Conservation (phyloP, 2,888 invertebrate genomes). For the Teinopalpus imperialis region DNA sequence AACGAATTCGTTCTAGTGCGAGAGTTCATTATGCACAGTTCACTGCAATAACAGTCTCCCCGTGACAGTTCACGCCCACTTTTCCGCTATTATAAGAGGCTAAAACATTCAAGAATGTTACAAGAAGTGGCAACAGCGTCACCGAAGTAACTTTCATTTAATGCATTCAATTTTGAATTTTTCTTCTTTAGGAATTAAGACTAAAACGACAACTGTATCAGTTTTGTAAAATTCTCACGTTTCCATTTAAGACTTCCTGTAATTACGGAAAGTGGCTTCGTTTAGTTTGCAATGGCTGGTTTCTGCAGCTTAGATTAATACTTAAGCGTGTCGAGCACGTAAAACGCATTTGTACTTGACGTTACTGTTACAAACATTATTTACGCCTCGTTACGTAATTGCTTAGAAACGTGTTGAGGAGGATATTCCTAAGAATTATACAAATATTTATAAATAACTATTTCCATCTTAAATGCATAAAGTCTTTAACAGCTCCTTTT, state of each 20-base stretch:
- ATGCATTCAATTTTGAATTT: slow-evolving; percentile 12
- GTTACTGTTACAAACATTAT: slow-evolving; percentile 11
- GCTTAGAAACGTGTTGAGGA: background rate
- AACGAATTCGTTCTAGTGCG: slow-evolving; percentile 35
- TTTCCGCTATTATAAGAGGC: slow-evolving; percentile 1
- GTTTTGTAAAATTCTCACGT: slow-evolving; percentile 20
- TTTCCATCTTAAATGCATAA: too few relatives aligned
- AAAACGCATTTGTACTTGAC: slow-evolving; percentile 22
- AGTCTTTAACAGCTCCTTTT: too few relatives aligned
- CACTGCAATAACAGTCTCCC: background rate
- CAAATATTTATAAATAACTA: slow-evolving; percentile 4
- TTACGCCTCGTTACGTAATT: slow-evolving; percentile 18
- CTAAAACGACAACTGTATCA: slow-evolving; percentile 2
- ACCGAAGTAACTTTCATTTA: background rate
- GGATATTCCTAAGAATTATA: background rate
- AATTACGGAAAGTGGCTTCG: slow-evolving; percentile 25
- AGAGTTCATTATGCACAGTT: slow-evolving; percentile 11
- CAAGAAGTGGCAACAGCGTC: slow-evolving; percentile 14
- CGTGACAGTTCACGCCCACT: slow-evolving; percentile 18
- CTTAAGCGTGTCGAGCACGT: slow-evolving; percentile 23
- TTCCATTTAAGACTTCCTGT: slow-evolving; percentile 20
- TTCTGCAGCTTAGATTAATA: slow-evolving; percentile 15
- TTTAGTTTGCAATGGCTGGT: slow-evolving; percentile 14
- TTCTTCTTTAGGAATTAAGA: slow-evolving; percentile 3
- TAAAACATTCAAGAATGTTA: slow-evolving; percentile 15